These are phyloP conservation scores for Drosophila takahashii DNA, from an alignment of 1,140 invertebrate genomes.

Conservation along the genomic window DNA sequence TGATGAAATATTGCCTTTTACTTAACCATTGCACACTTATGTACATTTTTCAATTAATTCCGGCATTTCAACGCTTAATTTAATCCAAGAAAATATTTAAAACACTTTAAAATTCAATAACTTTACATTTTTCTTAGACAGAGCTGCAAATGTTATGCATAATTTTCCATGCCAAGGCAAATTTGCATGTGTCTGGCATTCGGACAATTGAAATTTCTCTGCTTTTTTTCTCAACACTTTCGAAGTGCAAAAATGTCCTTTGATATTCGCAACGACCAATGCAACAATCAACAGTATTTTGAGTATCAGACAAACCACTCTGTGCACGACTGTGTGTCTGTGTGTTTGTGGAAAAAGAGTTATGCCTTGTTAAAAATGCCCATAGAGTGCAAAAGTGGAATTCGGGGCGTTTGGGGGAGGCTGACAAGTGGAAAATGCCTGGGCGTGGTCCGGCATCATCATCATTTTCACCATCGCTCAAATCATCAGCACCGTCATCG, in stretches of 20 bases:
- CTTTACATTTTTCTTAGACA: not conserved
- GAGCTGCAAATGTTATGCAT: not conserved
- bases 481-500: conserved; percentile 57
- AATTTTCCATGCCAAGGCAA: conserved; percentile 4
- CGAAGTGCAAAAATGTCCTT: conserved; percentile 18
- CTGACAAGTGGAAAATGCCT: conserved; percentile 43
- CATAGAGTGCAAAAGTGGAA: conserved; percentile 47
- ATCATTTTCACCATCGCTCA: conserved; percentile 32
- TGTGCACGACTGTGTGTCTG: conserved; percentile 21
- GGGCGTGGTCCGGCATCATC: conserved; percentile 37
- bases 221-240: conserved; percentile 24
- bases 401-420: conserved; percentile 4
- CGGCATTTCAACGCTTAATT: not conserved
- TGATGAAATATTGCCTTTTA: too few species aligned
- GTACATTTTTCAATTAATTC: not conserved
- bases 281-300: conserved; percentile 42
- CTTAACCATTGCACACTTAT: too few species aligned
- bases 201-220: conserved; percentile 19
- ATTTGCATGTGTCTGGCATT: conserved; percentile 17
- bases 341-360: conserved; percentile 21
- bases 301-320: conserved; percentile 31
- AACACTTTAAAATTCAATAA: not conserved
- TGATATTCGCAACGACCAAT: conserved; percentile 17
- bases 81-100: not conserved
- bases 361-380: conserved; percentile 77